These are phyloP conservation scores for Diplosoma virens DNA, from an alignment of 23 tunicate genomes.

Conservation along the genomic window DNA sequence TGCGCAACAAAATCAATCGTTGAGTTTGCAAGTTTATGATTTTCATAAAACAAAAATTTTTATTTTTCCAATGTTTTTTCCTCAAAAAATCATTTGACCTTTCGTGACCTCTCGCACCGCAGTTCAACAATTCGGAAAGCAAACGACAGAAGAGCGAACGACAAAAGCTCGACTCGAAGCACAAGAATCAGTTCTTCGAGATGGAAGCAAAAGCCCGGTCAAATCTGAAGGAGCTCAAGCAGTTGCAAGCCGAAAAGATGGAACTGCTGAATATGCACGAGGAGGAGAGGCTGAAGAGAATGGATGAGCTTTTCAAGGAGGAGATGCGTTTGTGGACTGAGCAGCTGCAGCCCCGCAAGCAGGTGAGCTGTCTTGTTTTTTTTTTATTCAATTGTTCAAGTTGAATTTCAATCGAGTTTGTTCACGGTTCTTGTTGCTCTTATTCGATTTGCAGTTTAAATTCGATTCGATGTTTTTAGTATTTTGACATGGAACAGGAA, in stretches of 20 bases:
- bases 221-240: constrained; percentile 58
- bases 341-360: constrained; percentile 73
- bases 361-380: no score
- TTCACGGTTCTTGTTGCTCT: no score
- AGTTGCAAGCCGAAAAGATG: constrained; percentile 80
- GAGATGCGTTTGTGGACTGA: constrained; percentile 74
- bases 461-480: no score
- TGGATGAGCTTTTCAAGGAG: constrained; percentile 53
- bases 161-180: constrained; percentile 54
- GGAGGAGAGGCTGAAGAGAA: constrained; percentile 55
- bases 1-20: no score
- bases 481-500: no score
- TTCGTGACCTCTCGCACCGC: background rate
- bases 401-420: no score
- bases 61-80: background rate
- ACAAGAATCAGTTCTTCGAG: constrained; percentile 57
- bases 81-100: background rate
- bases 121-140: constrained; percentile 72
- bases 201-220: constrained; percentile 58
- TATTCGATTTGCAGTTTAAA: no score
- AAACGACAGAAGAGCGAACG: constrained; percentile 71
- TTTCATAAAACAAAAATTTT: no score
- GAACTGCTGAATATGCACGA: constrained; percentile 71
- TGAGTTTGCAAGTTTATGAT: no score
- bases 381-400: no score